Evolutionary conservation across 2,797 vertebrate genomes (phyloP), one percentile per base, ranked within the genome.

Genomic region (Xiphorhynchus erythropygius): DNA sequence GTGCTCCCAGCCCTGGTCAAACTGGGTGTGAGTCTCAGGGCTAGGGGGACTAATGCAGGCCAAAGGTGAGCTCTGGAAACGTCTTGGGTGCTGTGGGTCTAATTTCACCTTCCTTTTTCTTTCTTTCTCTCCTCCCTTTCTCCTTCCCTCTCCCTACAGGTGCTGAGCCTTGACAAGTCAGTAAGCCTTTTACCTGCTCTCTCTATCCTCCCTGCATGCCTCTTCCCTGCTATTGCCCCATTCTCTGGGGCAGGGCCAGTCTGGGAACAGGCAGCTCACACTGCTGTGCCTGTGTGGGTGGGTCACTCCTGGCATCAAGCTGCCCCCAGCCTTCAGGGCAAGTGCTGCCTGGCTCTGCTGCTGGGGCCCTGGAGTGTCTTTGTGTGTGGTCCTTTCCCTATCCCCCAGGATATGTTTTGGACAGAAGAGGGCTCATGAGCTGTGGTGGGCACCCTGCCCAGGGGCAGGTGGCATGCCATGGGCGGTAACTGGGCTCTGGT

Each of bases 121-220:
- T 96, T 95, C 86, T 96, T 69, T 95, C 83, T 97, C 86, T 97
- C 67, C 90, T 91, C 91, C 89, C 60, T 93, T 82, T 97, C 88
- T 97, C 71, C 97, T 94, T 96, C 70, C 96, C 91, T 90, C 83
- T 97, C 95, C 96, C 96, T 92, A 97, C 99, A 99, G 99, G 98
- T 98, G 99, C 99, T 99, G 98, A 97, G 96, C 97, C 96, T 97
- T 97, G 99, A 99, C 98, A 99, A 99, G 99, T 99, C 98, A 99
- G 99, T 99, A 99, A 98, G 97, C 97, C 92, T 97, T 93, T 96
- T 92, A 84, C 94, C 90, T 97, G 68, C 25, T 94, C 92, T 96
- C 44, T 96, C 93, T 96, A n/a, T 91, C 67, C 79, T 97, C 85
- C 89, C 76, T 3, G 75, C 93, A 52, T 77, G 93, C 87, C 95